Conservation (phyloP, 2,113 vertebrate species). For the Sander lucioperca region DNA sequence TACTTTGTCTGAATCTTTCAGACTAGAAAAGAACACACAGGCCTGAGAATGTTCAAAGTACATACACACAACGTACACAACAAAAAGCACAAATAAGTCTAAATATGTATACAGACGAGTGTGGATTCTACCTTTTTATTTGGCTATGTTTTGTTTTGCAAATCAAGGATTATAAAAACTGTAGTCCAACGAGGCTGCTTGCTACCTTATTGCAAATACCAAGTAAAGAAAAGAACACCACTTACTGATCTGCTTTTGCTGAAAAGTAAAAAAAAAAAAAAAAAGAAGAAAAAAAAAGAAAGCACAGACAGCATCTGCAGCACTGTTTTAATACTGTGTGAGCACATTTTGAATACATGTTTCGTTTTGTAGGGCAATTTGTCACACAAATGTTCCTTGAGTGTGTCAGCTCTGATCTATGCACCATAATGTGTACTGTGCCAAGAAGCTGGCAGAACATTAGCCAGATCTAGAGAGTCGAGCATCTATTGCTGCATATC, state of each 20-base stretch:
- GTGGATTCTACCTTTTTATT: background rate
- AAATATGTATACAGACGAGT: background rate
- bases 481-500: slow-evolving; percentile 88
- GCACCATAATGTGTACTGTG: slow-evolving; percentile 84
- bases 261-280: background rate
- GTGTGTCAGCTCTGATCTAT: slow-evolving; percentile 88
- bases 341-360: slow-evolving; percentile 19
- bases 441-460: slow-evolving; percentile 85
- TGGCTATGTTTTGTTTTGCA: slow-evolving; percentile 7
- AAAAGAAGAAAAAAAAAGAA: slow-evolving; percentile 13
- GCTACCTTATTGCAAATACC: background rate
- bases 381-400: slow-evolving; percentile 83
- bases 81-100: background rate
- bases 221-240: background rate
- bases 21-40: background rate
- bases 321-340: slow-evolving; percentile 75
- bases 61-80: too few species aligned
- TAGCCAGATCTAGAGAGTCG: slow-evolving; percentile 89
- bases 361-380: slow-evolving; percentile 76
- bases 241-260: background rate
- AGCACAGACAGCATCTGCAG: slow-evolving; percentile 8
- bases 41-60: background rate
- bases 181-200: background rate
- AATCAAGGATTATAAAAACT: background rate
- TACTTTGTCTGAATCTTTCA: background rate